Percentiles rank a stretch among this genome's conserved stretches.
Conservation (phyloP, 2,113 vertebrate genomes). For the Gracilinanus agilis region DNA sequence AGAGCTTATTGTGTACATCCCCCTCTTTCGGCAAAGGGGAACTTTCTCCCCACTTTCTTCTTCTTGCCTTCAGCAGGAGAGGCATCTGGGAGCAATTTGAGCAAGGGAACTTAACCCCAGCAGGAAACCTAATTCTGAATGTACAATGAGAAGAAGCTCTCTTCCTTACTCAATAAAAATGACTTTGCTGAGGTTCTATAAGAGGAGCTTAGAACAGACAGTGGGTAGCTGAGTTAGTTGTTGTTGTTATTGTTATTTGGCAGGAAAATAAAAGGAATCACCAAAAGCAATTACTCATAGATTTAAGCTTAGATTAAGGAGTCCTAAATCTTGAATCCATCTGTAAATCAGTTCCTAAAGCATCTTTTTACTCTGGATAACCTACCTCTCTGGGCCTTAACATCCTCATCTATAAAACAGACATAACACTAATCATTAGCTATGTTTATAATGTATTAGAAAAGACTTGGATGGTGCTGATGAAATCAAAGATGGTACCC, state of each 20-base stretch:
- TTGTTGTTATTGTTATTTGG: constrained; percentile 34
- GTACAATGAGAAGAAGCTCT: constrained; percentile 65
- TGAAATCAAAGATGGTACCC: not conserved
- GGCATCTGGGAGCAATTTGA: constrained; percentile 48
- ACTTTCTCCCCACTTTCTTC: not conserved
- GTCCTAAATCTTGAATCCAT: constrained; percentile 43
- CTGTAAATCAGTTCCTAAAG: constrained; percentile 52
- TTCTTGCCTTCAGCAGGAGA: not conserved
- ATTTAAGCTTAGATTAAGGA: constrained; percentile 66
- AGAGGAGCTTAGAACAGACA: constrained; percentile 77
- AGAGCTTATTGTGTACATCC: constrained; percentile 49
- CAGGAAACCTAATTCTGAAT: constrained; percentile 75
- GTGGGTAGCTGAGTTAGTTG: constrained; percentile 79
- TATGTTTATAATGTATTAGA: not conserved
- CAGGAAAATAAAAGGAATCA: constrained; percentile 66
- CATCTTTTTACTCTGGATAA: not conserved
- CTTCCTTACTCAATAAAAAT: constrained; percentile 81
- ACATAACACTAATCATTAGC: not conserved
- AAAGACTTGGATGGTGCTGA: not conserved
- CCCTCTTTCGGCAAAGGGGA: not conserved
- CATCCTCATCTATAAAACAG: not conserved
- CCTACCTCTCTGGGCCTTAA: not conserved
- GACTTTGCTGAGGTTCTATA: constrained; percentile 80
- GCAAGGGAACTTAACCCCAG: constrained; percentile 73
- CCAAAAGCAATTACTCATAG: constrained; percentile 75